These are phyloP conservation scores for Ptyas mucosa DNA, from an alignment of 2,113 vertebrate species.

Conservation along the genomic window DNA sequence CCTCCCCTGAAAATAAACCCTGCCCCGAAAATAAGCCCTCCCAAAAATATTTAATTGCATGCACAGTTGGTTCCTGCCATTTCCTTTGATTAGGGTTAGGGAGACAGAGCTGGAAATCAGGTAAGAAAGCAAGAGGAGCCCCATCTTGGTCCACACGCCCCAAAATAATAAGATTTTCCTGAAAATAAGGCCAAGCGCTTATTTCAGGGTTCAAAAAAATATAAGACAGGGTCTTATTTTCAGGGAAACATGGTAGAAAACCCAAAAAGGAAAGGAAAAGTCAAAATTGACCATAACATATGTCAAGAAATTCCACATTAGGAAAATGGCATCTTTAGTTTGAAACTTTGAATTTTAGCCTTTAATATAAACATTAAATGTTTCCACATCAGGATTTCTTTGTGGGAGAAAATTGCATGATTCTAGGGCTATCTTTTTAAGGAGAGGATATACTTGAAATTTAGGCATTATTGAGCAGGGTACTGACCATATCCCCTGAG, in stretches of 20 bases:
- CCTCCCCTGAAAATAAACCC: too few relatives aligned
- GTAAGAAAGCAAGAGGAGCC: too few relatives aligned
- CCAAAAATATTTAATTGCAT: too few relatives aligned
- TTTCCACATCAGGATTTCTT: constrained; percentile 48
- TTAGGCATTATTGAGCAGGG: neutral
- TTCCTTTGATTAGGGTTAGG: too few relatives aligned
- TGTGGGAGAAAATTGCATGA: constrained; percentile 30
- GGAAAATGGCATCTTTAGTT: neutral
- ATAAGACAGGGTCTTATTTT: too few relatives aligned
- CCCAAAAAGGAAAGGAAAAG: neutral
- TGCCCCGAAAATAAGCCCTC: too few relatives aligned
- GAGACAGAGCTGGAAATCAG: too few relatives aligned
- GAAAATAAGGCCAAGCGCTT: too few relatives aligned
- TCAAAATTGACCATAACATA: neutral
- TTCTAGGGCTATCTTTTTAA: neutral
- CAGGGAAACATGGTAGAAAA: neutral
- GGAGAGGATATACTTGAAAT: neutral
- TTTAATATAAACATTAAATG: constrained; percentile 43
- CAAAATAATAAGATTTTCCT: too few relatives aligned
- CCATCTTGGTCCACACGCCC: too few relatives aligned
- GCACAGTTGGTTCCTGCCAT: too few relatives aligned
- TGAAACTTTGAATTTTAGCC: constrained; percentile 21
- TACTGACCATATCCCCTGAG: neutral
- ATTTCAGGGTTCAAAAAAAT: too few relatives aligned
- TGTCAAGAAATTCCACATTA: neutral